Evolutionary conservation across 2,797 vertebrate genomes (phyloP), one percentile per base, ranked within the genome.

Genomic region (Novumbra hubbsi): DNA sequence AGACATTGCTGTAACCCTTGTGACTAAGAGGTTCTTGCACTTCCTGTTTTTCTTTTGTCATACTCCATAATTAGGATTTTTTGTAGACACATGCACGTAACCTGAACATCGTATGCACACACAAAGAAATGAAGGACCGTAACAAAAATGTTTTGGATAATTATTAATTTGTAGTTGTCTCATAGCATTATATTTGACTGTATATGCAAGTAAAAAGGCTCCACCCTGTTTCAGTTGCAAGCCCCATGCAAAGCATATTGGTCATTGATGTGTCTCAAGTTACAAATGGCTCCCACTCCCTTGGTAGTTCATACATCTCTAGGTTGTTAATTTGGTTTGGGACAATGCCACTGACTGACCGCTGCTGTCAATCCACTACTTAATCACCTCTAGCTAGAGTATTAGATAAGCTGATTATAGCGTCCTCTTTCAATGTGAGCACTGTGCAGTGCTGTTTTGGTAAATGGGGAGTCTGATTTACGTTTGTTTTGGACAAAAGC

Each of bases 311-410:
- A 52, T n/a, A n/a, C 3, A 4, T 17, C 50, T n/a, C 50, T 52
- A 12, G n/a, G n/a, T n/a, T n/a, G n/a, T n/a, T n/a, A 65, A 34
- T 34, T 32, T 17, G 16, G 7, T 17, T 65, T 65, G 63, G 55
- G 30, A 32, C 30, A 65, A 28, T 7, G 3, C 62, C 71, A 41
- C 50, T 49, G 48, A 28, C 45, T 66, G 72, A 73, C n/a, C 17
- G 60, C 71, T 75, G 34, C 57, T 67, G 68, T 75, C 72, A 78
- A 77, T 67, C 55, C 55, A 48, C 9, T 64, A 77, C 68, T 63
- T 91, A 88, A 91, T 88, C 90, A 65, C 78, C 82, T 89, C 85
- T 84, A 62, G 71, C 1, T 60, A 3, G 27, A 76, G 84, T 57
- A 81, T 86, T 82, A 85, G 57, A 74, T 64, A 45, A 73, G 74